Evolutionary conservation across 2,797 vertebrate species (phyloP).

Genomic region (Sphaeramia orbicularis): DNA sequence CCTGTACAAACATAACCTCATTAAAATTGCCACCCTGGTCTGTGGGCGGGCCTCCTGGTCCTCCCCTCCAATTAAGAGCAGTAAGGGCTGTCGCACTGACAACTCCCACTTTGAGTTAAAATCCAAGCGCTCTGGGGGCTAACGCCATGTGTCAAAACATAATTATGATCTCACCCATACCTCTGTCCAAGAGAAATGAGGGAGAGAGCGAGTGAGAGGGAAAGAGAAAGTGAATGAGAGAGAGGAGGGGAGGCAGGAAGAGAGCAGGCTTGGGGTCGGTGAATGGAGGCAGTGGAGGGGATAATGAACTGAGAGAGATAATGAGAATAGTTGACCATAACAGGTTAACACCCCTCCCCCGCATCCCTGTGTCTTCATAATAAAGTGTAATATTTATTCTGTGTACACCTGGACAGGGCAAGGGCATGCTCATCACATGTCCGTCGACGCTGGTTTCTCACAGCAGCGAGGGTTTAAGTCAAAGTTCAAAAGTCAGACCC

Average conservation of each 20-base stretch:
- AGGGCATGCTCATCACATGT: slow-evolving; percentile 67
- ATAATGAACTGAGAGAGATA: slow-evolving; percentile 76
- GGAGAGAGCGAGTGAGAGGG: slow-evolving; percentile 39
- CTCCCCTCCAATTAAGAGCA: slow-evolving; percentile 86
- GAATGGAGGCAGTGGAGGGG: slow-evolving; percentile 67
- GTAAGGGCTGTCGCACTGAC: slow-evolving; percentile 83
- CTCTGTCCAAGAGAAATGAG: slow-evolving; percentile 76
- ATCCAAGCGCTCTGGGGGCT: slow-evolving; percentile 78
- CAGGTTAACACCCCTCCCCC: slow-evolving; percentile 49
- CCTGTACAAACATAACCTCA: slow-evolving; percentile 85
- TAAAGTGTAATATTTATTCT: slow-evolving; percentile 69
- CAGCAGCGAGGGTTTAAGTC: slow-evolving; percentile 50
- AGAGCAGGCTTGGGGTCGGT: slow-evolving; percentile 52
- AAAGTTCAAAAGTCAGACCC: slow-evolving; percentile 59
- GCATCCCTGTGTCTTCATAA: slow-evolving; percentile 50
- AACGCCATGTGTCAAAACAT: slow-evolving; percentile 85
- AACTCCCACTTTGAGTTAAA: slow-evolving; percentile 85
- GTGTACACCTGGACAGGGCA: slow-evolving; percentile 67
- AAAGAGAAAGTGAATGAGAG: slow-evolving; percentile 43
- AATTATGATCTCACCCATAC: slow-evolving; percentile 84
- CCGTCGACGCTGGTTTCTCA: slow-evolving; percentile 47
- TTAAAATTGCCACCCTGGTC: slow-evolving; percentile 83
- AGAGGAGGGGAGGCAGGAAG: slow-evolving; percentile 29
- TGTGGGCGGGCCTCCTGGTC: slow-evolving; percentile 82
- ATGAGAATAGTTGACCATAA: slow-evolving; percentile 76